Evolutionary conservation across 2,113 vertebrate species (phyloP), one percentile per base, ranked within the genome.

Genomic region (Campylorhamphus procurvoides): DNA sequence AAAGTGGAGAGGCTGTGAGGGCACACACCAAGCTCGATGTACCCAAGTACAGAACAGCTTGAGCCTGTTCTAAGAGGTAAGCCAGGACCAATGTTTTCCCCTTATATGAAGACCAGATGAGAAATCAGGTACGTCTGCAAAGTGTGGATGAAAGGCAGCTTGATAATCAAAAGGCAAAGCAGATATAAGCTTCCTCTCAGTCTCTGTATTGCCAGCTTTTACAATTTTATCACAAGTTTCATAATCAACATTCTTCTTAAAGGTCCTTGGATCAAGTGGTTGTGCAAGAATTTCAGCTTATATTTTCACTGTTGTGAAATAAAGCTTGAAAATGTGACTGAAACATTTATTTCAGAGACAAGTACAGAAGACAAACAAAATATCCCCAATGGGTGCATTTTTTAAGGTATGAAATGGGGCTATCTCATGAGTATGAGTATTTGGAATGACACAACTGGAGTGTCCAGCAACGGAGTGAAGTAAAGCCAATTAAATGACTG

Each of bases 221-320:
- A 77, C 20, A 44, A 4, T 80, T 92, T 67, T 84, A 37, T 82
- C 37, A 25, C 14, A 63, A 59, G n/a, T 89, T 94, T 89, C 55
- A 18, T 52, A 84, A 78, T 64, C 3, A 2, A 4, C 49, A 20
- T 62, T 89, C 59, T 77, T 84, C n/a, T 52, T 74, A 29, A 86
- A 81, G 44, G 24, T 72, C 33, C 44, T 56, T 64, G 35, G 24
- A 74, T 58, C 59, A 63, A 84, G 27, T 42, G 33, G 18, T 76
- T 84, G 16, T 84, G 50, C 68, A 86, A 93, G 67, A 95, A 77
- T 84, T 93, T 91, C 90, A 73, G 44, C 22, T 83, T 79, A 13
- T 79, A 18, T 93, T 85, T 90, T 85, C 58, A 53, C 44, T 56
- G 18, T 73, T 90, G 27, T 80, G 76, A 88, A 93, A 86, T 76